phyloP scores from a whole-genome alignment of 2,113 vertebrate species.

The Labeo rohita region DNA sequence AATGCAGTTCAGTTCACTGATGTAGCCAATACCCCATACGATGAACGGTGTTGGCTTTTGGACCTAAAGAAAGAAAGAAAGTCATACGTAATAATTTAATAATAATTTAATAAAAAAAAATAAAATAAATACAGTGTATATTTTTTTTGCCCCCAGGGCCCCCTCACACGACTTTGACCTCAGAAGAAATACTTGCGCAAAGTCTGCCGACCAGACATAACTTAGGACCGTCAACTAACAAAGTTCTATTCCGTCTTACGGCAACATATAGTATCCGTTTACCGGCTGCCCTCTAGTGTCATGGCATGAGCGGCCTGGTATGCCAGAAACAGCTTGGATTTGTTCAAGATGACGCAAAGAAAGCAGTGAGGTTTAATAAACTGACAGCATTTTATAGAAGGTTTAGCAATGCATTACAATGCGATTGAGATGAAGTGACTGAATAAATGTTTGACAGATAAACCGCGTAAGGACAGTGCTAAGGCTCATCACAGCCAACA shows the following conservation, averaged over 20 bases:
- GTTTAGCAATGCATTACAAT: neutral
- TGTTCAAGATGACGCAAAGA: neutral
- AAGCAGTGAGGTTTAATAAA: neutral
- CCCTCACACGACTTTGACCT: too few relatives aligned
- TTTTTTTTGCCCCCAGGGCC: too few relatives aligned
- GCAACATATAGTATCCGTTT: slow-evolving; percentile 12
- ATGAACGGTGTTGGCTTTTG: too few relatives aligned
- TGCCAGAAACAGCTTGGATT: neutral
- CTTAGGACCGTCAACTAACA: neutral
- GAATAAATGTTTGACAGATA: neutral
- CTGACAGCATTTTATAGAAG: neutral
- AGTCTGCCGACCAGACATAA: neutral
- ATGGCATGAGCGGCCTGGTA: slow-evolving; percentile 45
- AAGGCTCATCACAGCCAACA: slow-evolving; percentile 24
- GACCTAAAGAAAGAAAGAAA: too few relatives aligned
- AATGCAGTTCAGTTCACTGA: too few relatives aligned
- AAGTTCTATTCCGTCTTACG: neutral
- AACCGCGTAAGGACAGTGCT: neutral
- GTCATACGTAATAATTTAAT: too few relatives aligned
- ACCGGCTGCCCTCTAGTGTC: slow-evolving; percentile 52
- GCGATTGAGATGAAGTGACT: neutral
- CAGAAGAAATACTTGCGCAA: neutral
- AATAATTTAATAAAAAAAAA: too few relatives aligned
- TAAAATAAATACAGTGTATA: too few relatives aligned
- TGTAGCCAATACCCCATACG: too few relatives aligned